Percentiles rank a stretch among this genome's conserved stretches.
These are phyloP conservation scores for Xenopus borealis DNA, from an alignment of 2,113 vertebrate genomes.

Conservation along the genomic window DNA sequence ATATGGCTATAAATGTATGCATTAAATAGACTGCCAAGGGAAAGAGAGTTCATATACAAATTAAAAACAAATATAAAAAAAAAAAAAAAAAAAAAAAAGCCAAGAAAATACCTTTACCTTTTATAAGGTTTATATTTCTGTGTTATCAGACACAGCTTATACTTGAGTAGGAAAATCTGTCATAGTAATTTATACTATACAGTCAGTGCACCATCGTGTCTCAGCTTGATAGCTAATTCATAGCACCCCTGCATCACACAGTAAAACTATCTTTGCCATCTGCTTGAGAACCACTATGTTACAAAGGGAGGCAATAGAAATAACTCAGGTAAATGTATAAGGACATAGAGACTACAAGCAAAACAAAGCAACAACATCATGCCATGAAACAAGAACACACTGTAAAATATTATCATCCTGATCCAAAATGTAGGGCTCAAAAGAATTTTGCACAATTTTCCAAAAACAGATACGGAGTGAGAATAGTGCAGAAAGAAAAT, in stretches of 20 bases:
- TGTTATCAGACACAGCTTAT: background rate
- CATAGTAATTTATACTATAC: conserved; percentile 29
- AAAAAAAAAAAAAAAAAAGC: too few species aligned
- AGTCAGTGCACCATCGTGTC: conserved; percentile 31
- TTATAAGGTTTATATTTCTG: background rate
- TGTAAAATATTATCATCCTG: background rate
- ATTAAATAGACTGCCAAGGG: too few species aligned
- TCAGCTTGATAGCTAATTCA: conserved; percentile 29
- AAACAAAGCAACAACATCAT: background rate
- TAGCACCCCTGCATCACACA: conserved; percentile 26
- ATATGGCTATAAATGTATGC: too few species aligned
- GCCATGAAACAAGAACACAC: background rate
- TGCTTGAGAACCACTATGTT: conserved; percentile 24
- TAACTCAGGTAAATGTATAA: conserved; percentile 30
- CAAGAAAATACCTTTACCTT: background rate
- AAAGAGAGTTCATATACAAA: too few species aligned
- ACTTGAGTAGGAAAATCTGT: conserved; percentile 20
- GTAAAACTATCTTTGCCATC: conserved; percentile 35
- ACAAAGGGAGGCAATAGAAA: conserved; percentile 28
- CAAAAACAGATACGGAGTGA: too few species aligned
- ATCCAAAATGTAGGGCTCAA: background rate
- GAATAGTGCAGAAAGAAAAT: too few species aligned
- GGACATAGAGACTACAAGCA: conserved; percentile 7
- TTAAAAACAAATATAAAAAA: too few species aligned
- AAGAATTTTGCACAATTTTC: background rate